Percentiles rank a stretch among this genome's conserved stretches.
Evolutionary conservation across 2,113 vertebrate species (phyloP).

Genomic region (Mohoua ochrocephala): DNA sequence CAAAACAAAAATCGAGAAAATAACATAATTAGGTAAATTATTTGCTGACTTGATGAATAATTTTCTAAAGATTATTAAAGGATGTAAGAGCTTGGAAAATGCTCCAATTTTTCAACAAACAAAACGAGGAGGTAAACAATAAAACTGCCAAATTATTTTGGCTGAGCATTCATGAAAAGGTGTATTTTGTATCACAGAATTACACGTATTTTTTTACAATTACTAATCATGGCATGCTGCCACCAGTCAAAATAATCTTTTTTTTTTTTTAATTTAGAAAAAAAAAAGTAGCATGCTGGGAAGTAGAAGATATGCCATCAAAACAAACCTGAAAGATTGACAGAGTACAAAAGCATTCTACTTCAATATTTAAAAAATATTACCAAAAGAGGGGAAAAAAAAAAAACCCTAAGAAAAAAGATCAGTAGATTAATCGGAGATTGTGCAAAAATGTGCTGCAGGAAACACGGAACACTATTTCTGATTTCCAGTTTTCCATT

Average conservation of each 20-base stretch:
- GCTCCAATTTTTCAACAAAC: background rate
- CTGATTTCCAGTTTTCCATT: background rate
- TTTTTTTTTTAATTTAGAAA: background rate
- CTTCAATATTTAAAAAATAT: background rate
- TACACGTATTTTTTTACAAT: background rate
- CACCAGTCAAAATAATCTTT: background rate
- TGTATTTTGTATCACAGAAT: conserved; percentile 15
- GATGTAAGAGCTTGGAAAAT: background rate
- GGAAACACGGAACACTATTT: background rate
- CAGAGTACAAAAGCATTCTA: background rate
- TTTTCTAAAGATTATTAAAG: conserved; percentile 9
- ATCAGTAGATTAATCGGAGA: background rate
- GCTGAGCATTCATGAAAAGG: background rate
- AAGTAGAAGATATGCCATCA: background rate
- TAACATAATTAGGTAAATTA: conserved; percentile 40
- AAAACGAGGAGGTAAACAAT: conserved; percentile 11
- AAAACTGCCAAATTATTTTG: background rate
- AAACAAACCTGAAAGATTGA: background rate
- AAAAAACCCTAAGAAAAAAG: background rate
- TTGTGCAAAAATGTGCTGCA: background rate
- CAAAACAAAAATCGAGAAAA: conserved; percentile 6
- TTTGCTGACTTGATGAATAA: conserved; percentile 48
- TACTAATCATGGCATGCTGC: background rate
- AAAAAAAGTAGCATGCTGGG: background rate
- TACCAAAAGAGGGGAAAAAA: background rate